phyloP scores from a whole-genome alignment of 2,113 vertebrate genomes.

The Aptenodytes forsteri region DNA sequence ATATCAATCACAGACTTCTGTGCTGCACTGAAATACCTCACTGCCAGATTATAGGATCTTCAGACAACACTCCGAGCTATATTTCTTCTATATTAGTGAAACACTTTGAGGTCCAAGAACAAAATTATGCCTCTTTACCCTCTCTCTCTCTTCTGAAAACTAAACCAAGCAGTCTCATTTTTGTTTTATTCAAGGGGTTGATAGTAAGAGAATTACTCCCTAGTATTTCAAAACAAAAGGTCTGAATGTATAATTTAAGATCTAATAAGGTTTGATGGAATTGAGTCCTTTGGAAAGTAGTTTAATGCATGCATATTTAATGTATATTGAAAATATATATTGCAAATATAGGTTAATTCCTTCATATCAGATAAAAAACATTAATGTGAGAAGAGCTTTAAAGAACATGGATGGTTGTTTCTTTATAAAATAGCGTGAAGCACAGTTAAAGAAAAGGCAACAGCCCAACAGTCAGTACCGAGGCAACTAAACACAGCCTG shows the following conservation, averaged over 20 bases:
- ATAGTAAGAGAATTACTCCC: neutral
- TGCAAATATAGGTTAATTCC: neutral
- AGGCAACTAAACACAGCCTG: neutral
- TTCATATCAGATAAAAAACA: neutral
- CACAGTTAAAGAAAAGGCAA: neutral
- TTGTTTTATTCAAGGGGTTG: neutral
- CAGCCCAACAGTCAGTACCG: neutral
- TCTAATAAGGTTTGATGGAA: neutral
- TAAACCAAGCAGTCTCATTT: neutral
- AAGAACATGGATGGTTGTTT: neutral
- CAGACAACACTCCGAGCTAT: fast-evolving
- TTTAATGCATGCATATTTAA: neutral
- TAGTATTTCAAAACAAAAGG: neutral
- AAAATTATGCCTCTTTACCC: neutral
- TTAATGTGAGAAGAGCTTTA: neutral
- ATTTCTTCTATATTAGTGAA: neutral
- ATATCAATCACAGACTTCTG: neutral
- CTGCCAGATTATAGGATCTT: neutral
- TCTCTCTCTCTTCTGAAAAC: neutral
- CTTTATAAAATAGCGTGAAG: neutral
- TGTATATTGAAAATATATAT: neutral
- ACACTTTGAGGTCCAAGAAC: neutral
- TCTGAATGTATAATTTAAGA: neutral
- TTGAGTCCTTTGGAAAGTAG: neutral
- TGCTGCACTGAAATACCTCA: neutral